Evolutionary conservation across 2,888 invertebrate genomes (phyloP), one percentile per base, ranked within the genome.

Genomic region (Orchesellides sinensis): DNA sequence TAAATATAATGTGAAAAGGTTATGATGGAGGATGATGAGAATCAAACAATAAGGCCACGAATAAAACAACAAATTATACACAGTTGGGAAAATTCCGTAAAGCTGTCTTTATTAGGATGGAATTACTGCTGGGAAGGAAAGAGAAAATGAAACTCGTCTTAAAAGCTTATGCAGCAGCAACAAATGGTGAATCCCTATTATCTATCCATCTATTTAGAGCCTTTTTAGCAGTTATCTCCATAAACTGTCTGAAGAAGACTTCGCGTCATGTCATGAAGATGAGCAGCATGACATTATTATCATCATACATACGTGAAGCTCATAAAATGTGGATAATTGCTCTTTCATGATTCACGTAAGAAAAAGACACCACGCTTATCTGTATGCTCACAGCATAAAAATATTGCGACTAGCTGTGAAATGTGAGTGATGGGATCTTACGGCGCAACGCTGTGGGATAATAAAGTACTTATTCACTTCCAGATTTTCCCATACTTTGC

Each of bases 261-360:
- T 54, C 23, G 54, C 54, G 21, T 25, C 25, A 23, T 21, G 10
- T 21, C 12, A 54, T 14, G 21, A 68, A 68, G 19, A 56, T 54
- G 6, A 40, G 27, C 23, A 49, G 52, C 3, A 17, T 52, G 52
- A 52, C 17, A 56, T 23, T 54, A 35, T 35, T 19, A n/a, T 23
- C 12, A 40, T 56, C 35, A 35, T 40, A 23, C 70, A 69, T 68
- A 40, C 52, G 65, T 65, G 54, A 56, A 66, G 19, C 19, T 66
- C 75, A 29, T 75, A 66, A 75, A 75, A 66, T 66, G 65, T 45
- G 75, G 65, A 75, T 75, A 75, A 75, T 75, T 75, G 75, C 27
- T 56, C 14, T 56, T 66, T 75, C 66, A 75, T 75, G 75, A 75
- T 65, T 54, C 25, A n/a, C 23, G n/a, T 25, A n/a, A 29, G 17